These are phyloP conservation scores for Hemiprocne comata DNA, from an alignment of 2,113 vertebrate genomes.

Conservation along the genomic window DNA sequence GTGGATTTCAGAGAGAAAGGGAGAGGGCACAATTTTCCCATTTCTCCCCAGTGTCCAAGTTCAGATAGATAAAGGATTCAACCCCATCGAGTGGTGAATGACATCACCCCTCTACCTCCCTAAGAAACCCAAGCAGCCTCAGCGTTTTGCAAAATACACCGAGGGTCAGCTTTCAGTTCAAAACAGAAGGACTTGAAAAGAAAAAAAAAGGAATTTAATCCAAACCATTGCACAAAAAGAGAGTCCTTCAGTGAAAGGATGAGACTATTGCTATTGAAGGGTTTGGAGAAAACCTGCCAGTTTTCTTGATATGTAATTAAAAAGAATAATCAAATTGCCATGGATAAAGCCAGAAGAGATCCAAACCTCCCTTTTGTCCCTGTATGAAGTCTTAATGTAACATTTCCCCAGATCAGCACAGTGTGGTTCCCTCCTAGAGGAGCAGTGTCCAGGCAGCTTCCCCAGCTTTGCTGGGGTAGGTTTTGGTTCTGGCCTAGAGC, in stretches of 20 bases:
- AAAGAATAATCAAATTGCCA: neutral
- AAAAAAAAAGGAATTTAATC: slow-evolving; percentile 2
- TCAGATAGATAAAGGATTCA: slow-evolving; percentile 13
- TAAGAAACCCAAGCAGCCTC: neutral
- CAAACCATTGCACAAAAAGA: neutral
- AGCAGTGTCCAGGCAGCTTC: neutral
- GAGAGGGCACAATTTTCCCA: neutral
- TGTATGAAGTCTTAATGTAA: neutral
- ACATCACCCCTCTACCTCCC: slow-evolving; percentile 15
- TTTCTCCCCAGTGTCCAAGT: neutral
- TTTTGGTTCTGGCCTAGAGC: neutral
- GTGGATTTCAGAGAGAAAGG: neutral
- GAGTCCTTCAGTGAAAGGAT: neutral
- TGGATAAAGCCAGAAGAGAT: neutral
- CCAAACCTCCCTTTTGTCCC: neutral
- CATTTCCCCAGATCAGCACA: neutral
- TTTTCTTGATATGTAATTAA: neutral
- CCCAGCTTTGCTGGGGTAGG: neutral
- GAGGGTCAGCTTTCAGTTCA: slow-evolving; percentile 27
- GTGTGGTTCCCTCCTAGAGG: neutral
- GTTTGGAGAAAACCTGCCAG: neutral
- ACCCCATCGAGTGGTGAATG: slow-evolving; percentile 4
- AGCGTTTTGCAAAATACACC: neutral
- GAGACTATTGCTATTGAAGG: neutral
- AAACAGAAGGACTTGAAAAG: neutral